Base-by-base conservation (phyloP, 1,140 invertebrate genomes). In the Drosophila cardini region DNA sequence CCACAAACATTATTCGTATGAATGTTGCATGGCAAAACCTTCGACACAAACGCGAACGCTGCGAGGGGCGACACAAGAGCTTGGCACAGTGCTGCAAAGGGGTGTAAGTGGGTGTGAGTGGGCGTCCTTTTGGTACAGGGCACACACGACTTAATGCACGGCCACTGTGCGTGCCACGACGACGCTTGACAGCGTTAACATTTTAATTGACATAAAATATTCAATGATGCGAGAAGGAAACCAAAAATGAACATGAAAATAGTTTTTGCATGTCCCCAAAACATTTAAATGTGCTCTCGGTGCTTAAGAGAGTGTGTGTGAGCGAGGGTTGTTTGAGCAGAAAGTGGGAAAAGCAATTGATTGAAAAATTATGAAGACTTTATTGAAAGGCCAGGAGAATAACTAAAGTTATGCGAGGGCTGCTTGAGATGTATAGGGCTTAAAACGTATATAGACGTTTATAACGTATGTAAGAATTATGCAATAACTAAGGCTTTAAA, bases 131-230 rank as follows among this genome's bases (percentile, higher is more conserved):
- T 26, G 21, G 21, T 5, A 26, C 21, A 26, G 21, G 21, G 21
- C 21, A 26, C 21, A 26, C 21, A 30, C 15, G 46, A 80, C 65
- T 61, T 70, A 63, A 55, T 63, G 63, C 46, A 32, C 38, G 68
- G 32, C 40, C 61, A 32, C 38, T 75, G 56, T 75, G 72, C 61
- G 76, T 78, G 65, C 72, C 60, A 60, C 72, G 82, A 60, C 72
- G 82, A 50, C 76, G 83, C 83, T 83, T 82, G 79, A 79, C 79
- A 69, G 79, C 82, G 83, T 82, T 86, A 87, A 86, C 83, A 86
- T 83, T 86, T 86, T 86, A 87, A 86, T 83, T 86, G 83, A 81
- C 83, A 82, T 86, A 76, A 87, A 86, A 86, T 86, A 86, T 86
- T 86, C 83, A 86, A 65, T 61, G 79, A 67, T 18, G 45, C 18